phyloP scores from a whole-genome alignment of 2,888 invertebrate species.

The Eristalis pertinax region DNA sequence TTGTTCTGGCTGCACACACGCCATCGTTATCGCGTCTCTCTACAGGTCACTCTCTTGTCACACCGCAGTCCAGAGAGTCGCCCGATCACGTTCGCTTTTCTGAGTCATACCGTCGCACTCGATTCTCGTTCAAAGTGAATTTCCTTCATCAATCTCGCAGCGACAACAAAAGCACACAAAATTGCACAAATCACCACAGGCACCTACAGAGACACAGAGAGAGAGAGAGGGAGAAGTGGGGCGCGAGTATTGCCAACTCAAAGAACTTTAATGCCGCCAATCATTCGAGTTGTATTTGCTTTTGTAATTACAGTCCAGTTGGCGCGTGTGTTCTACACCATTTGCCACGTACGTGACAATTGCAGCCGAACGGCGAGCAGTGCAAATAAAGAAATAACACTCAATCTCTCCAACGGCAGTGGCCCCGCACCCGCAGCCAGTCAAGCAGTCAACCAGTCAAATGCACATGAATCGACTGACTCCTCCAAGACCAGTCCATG shows the following conservation, averaged over 20 bases:
- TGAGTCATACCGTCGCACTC: neutral
- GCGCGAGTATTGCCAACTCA: neutral
- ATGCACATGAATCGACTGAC: neutral
- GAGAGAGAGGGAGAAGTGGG: neutral
- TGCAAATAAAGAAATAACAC: slow-evolving; percentile 53
- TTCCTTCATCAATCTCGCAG: no score
- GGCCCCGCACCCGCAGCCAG: neutral
- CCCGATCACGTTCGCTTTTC: neutral
- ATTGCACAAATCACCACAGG: neutral
- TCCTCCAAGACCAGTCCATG: neutral
- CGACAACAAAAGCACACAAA: neutral
- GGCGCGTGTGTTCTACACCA: slow-evolving; percentile 67
- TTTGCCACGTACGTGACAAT: slow-evolving; percentile 67
- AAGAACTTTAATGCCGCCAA: slow-evolving; percentile 56
- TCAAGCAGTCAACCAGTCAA: neutral
- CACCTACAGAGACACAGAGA: no score
- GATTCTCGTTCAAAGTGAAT: neutral
- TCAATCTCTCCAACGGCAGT: neutral
- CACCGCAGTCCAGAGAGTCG: neutral
- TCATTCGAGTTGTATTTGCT: slow-evolving; percentile 65
- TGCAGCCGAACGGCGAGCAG: slow-evolving; percentile 33
- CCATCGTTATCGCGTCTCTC: neutral
- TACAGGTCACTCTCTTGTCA: neutral
- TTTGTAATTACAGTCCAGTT: slow-evolving; percentile 68
- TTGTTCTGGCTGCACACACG: neutral